These are phyloP conservation scores for Parnassius apollo DNA, from an alignment of 2,888 invertebrate genomes.

Conservation along the genomic window DNA sequence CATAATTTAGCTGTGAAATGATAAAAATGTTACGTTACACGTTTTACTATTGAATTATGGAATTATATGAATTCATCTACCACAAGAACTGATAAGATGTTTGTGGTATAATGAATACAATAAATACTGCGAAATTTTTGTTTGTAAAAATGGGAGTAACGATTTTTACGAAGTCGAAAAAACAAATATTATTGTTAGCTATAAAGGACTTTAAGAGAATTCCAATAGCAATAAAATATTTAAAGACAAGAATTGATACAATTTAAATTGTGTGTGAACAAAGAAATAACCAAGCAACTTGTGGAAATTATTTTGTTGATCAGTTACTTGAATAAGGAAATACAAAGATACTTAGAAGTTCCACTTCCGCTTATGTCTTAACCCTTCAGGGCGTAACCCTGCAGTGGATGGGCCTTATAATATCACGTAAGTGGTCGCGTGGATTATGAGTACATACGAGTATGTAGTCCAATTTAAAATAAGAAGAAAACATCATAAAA, in stretches of 20 bases:
- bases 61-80: too few species aligned
- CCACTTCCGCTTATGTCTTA: too few species aligned
- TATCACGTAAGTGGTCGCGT: too few species aligned
- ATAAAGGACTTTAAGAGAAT: constrained; percentile 10
- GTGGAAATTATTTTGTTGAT: constrained; percentile 33
- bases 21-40: constrained; percentile 29
- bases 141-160: constrained; percentile 29
- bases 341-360: constrained; percentile 27
- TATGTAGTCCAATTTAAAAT: too few species aligned
- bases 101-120: constrained; percentile 30
- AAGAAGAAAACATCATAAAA: too few species aligned
- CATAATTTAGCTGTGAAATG: constrained; percentile 20
- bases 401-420: too few species aligned
- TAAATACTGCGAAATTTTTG: constrained; percentile 28
- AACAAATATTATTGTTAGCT: constrained; percentile 24
- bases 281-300: constrained; percentile 25
- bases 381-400: too few species aligned
- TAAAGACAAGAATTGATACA: constrained; percentile 4
- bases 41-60: constrained; percentile 32
- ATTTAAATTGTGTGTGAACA: constrained; percentile 27
- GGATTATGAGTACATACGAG: too few species aligned
- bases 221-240: constrained; percentile 6
- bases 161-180: constrained; percentile 26
- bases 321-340: constrained; percentile 29
- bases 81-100: too few species aligned